Conservation (phyloP, 2,797 vertebrate species). For the Centropyge bicolor region DNA sequence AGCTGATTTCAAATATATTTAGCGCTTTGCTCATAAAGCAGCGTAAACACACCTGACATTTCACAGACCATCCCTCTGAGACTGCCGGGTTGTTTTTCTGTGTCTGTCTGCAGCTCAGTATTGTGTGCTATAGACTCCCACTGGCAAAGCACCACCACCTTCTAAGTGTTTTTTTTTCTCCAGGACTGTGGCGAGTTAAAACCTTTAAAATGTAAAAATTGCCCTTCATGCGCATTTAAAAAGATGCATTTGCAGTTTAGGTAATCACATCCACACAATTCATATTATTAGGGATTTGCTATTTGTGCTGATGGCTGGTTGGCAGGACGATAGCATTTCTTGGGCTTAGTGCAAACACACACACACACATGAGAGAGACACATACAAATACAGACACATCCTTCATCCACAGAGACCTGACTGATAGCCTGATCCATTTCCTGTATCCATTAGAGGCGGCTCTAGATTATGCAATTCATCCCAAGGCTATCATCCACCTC, state of each 20-base stretch:
- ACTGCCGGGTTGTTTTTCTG: not conserved
- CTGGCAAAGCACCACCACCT: not conserved
- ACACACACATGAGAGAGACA: constrained; percentile 24
- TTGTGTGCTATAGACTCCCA: constrained; percentile 7
- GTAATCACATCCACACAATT: constrained; percentile 8
- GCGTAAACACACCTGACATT: constrained; percentile 47
- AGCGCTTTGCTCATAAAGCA: constrained; percentile 15
- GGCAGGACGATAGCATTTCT: not conserved
- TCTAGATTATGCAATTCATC: constrained; percentile 83
- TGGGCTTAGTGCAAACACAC: not conserved
- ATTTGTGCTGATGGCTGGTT: constrained; percentile 4
- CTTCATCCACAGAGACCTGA: constrained; percentile 73
- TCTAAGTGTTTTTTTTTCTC: not conserved
- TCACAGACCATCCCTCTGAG: constrained; percentile 27
- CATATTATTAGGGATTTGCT: constrained; percentile 12
- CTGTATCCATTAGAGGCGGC: constrained; percentile 82
- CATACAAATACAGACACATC: constrained; percentile 71
- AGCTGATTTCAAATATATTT: constrained; percentile 22
- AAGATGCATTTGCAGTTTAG: constrained; percentile 16
- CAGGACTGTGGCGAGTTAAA: not conserved
- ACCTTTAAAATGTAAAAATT: constrained; percentile 31
- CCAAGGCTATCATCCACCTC: constrained; percentile 84
- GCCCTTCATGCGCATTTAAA: not conserved
- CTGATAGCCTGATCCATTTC: constrained; percentile 84
- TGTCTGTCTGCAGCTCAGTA: not conserved